Evolutionary conservation across 2,797 vertebrate genomes (phyloP).

Genomic region (Poecilia gillii): DNA sequence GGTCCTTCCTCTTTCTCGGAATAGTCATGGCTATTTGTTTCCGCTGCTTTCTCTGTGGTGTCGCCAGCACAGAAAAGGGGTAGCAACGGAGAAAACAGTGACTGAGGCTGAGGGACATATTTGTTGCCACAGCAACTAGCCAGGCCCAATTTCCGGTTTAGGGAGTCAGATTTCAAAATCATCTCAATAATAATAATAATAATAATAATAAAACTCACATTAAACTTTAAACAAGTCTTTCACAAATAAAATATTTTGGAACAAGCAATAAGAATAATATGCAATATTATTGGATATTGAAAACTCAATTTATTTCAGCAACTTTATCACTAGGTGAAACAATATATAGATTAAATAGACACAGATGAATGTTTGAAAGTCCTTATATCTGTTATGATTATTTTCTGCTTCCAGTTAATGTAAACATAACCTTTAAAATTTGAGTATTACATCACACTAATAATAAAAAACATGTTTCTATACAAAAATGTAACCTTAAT

Average conservation of each 20-base stretch:
- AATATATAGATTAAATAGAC: too few species aligned
- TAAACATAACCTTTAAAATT: neutral
- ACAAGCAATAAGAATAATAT: neutral
- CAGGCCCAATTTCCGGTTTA: conserved; percentile 48
- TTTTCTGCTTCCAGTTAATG: neutral
- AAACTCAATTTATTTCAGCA: too few species aligned
- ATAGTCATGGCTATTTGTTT: conserved; percentile 36
- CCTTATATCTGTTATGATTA: too few species aligned
- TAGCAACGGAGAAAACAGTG: conserved; percentile 54
- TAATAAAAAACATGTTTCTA: neutral
- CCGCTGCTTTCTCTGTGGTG: conserved; percentile 44
- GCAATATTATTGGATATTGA: too few species aligned
- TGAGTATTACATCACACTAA: neutral
- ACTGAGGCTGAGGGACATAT: conserved; percentile 66
- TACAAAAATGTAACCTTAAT: neutral
- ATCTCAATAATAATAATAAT: too few species aligned
- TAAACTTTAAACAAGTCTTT: neutral
- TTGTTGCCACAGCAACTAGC: conserved; percentile 74
- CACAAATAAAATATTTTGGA: neutral
- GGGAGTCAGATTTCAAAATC: conserved; percentile 58
- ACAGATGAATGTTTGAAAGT: too few species aligned
- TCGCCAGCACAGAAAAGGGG: conserved; percentile 47
- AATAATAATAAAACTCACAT: neutral
- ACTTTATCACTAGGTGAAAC: too few species aligned
- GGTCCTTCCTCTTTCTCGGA: conserved; percentile 25